Evolutionary conservation across 2,888 invertebrate species (phyloP).

Genomic region (Chrysodeixis includens): DNA sequence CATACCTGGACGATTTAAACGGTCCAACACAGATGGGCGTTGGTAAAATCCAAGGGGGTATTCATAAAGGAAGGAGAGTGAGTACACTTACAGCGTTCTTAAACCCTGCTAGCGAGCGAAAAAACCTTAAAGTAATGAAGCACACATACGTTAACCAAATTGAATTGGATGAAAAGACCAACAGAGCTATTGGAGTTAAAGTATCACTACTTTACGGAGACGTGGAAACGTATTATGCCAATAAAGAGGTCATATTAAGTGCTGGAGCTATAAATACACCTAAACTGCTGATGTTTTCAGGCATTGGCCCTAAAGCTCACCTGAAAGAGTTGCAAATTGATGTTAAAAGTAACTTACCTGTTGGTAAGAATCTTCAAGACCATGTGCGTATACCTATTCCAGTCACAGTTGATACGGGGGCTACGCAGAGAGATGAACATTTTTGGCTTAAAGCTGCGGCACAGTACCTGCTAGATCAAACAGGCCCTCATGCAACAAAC

Average conservation of each 20-base stretch:
- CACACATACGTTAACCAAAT: constrained; percentile 70
- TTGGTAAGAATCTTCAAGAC: constrained; percentile 85
- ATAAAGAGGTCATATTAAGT: constrained; percentile 79
- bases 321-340: constrained; percentile 71
- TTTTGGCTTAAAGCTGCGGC: constrained; percentile 79
- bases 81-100: constrained; percentile 88
- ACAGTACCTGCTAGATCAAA: constrained; percentile 79
- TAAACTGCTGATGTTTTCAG: constrained; percentile 78
- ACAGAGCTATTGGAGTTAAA: constrained; percentile 71
- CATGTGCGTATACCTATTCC: constrained; percentile 83
- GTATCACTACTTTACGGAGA: constrained; percentile 69
- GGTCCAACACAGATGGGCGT: constrained; percentile 86
- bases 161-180: constrained; percentile 65
- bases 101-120: constrained; percentile 70
- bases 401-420: constrained; percentile 76
- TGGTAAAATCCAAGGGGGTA: constrained; percentile 87
- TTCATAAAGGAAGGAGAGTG: constrained; percentile 86
- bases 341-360: constrained; percentile 74
- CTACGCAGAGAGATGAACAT: constrained; percentile 67
- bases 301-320: constrained; percentile 76
- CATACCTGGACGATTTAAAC: constrained; percentile 79
- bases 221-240: constrained; percentile 67
- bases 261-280: constrained; percentile 81
- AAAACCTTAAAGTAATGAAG: constrained; percentile 79
- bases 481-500: constrained; percentile 80